These are phyloP conservation scores for Yasuhikotakia modesta DNA, from an alignment of 2,797 vertebrate genomes.

Conservation along the genomic window DNA sequence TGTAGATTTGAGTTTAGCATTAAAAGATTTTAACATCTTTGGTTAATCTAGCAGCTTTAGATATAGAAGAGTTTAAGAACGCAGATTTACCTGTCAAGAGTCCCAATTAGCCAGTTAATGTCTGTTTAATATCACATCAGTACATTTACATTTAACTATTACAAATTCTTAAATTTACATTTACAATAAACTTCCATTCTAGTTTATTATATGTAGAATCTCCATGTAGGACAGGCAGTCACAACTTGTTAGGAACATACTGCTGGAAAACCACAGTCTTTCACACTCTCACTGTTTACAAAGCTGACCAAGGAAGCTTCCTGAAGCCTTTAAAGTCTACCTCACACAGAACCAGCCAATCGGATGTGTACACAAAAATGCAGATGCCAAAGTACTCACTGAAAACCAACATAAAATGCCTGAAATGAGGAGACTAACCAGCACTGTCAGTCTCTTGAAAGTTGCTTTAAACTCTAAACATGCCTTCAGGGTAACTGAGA, in stretches of 20 bases:
- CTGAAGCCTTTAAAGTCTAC: conserved; percentile 57
- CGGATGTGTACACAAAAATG: conserved; percentile 65
- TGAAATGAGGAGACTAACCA: conserved; percentile 19
- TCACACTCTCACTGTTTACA: conserved; percentile 72
- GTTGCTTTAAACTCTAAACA: background rate
- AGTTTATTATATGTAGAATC: background rate
- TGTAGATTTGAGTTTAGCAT: background rate
- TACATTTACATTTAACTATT: no score
- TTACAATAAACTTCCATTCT: background rate
- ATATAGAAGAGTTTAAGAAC: no score
- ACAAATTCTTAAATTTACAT: no score
- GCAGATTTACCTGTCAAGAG: no score
- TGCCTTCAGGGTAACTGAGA: conserved; percentile 11
- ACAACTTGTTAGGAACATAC: conserved; percentile 25
- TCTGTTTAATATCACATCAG: no score
- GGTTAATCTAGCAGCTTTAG: background rate
- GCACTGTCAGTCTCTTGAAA: conserved; percentile 4
- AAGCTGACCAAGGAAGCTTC: conserved; percentile 63
- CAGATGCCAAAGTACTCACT: conserved; percentile 57
- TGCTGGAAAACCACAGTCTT: conserved; percentile 62
- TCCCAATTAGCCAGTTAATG: no score
- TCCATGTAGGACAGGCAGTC: background rate
- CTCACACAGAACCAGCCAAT: conserved; percentile 63
- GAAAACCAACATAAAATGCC: conserved; percentile 47
- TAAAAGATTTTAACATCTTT: background rate